Evolutionary conservation across 2,113 vertebrate genomes (phyloP).

Genomic region (Pseudonaja textilis): DNA sequence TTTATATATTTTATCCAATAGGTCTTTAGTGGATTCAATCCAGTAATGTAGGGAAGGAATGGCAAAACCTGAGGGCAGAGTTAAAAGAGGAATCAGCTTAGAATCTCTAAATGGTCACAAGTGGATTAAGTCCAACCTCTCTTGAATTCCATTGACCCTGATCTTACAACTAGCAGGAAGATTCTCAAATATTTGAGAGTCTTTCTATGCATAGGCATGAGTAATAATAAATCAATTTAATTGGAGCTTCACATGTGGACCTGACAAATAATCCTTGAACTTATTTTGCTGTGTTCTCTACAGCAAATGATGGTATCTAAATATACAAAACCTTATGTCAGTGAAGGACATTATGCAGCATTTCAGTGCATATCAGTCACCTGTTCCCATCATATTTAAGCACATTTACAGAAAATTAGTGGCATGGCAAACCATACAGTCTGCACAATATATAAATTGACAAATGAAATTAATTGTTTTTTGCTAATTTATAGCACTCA

Average conservation of each 20-base stretch:
- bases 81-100: not conserved
- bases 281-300: not conserved
- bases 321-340: not conserved
- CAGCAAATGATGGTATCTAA: not conserved
- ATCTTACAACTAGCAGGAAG: not conserved
- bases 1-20: not conserved
- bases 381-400: not conserved
- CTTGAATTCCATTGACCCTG: not conserved
- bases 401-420: not conserved
- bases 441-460: not conserved
- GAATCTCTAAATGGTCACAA: not conserved
- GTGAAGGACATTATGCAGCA: not conserved
- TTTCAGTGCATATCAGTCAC: not conserved
- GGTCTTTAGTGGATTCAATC: not conserved
- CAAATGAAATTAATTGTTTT: not conserved
- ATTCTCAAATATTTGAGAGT: not conserved
- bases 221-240: not conserved
- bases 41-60: not conserved
- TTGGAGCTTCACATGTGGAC: not conserved
- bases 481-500: not conserved
- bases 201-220: not conserved
- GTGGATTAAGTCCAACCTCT: not conserved
- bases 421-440: not conserved
- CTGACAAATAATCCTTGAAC: not conserved
- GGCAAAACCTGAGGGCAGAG: not conserved